Base-by-base conservation (phyloP, 2,113 vertebrate species). In the Malurus alboscapulatus region DNA sequence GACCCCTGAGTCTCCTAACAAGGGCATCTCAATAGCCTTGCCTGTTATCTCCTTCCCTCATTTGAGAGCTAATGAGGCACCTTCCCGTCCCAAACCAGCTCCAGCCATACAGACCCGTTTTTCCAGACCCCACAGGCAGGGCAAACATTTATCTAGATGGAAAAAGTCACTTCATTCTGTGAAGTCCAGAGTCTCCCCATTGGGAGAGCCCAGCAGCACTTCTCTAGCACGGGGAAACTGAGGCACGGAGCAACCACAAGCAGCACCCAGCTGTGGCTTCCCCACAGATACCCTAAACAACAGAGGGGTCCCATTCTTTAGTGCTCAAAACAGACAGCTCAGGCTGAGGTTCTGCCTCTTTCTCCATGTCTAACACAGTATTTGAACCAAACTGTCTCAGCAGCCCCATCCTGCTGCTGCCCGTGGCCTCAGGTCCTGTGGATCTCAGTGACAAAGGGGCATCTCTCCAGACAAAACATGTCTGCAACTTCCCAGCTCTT, bases 31-130 rank as follows among this genome's bases (percentile, higher is more conserved):
- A 83, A 76, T 58, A 84, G 21, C 71, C 40, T 42, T 65, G 82
- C 51, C 67, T 91, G 63, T 85, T 92, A 77, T 67, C 75, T 87
- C 66, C 85, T 92, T 63, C 68, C 47, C 55, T 91, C 78, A 83
- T 69, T 29, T 76, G 84, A 94, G 74, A 80, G 81, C 47, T 91
- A 96, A 96, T 91, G 78, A 90, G 84, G 82, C 93, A 88, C 91
- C 59, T 68, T 89, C 47, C 55, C 66, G 80, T 25, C 45, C 77
- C 17, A 19, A 34, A 21, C 0, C 3, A 86, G 59, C 63, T 81
- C 55, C 68, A 79, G 57, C 66, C 67, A 78, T 11, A 38, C 30
- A 71, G 58, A 86, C 38, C 48, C 1, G 3, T 66, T 92, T 90
- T 34, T 87, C 47, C 67, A 73, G 71, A 89, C 19, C 42, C 22